A percentile compares a stretch with the other conserved stretches of the same genome.
These are phyloP conservation scores for Pipistrellus pipistrellus DNA, from an alignment of 2,797 vertebrate genomes.

Conservation along the genomic window DNA sequence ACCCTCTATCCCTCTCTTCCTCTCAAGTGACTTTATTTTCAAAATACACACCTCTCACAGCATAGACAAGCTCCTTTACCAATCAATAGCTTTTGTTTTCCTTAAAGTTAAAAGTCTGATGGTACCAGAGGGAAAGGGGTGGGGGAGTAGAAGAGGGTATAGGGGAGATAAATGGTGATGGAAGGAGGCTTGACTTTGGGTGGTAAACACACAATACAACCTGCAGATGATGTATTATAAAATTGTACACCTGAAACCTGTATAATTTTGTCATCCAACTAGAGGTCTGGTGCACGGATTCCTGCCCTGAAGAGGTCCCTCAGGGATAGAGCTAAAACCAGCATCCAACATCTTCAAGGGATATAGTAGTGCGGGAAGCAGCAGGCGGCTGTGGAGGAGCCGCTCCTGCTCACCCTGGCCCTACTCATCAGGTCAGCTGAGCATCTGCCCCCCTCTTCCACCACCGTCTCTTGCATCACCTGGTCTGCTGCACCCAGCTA, in stretches of 20 bases:
- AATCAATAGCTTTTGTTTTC: background rate
- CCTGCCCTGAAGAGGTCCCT: too few relatives aligned
- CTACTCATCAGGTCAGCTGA: too few relatives aligned
- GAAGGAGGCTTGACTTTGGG: background rate
- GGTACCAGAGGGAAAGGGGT: background rate
- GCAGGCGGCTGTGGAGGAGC: too few relatives aligned
- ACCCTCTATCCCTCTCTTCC: too few relatives aligned
- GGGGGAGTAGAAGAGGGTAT: background rate
- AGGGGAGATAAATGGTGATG: background rate
- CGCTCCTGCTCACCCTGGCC: too few relatives aligned
- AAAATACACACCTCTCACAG: constrained; percentile 20
- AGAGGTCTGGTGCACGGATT: too few relatives aligned
- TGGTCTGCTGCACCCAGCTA: too few relatives aligned
- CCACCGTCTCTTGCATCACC: too few relatives aligned
- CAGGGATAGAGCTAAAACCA: too few relatives aligned
- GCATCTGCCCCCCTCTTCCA: too few relatives aligned
- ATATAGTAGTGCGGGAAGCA: too few relatives aligned
- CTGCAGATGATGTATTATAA: background rate
- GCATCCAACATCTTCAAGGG: too few relatives aligned
- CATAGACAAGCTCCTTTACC: background rate
- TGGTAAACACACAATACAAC: background rate
- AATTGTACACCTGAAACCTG: background rate
- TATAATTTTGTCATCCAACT: background rate
- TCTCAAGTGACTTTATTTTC: background rate
- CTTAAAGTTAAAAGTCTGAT: background rate